phyloP scores from a whole-genome alignment of 2,888 invertebrate species.

The Drosophila neutralis region DNA sequence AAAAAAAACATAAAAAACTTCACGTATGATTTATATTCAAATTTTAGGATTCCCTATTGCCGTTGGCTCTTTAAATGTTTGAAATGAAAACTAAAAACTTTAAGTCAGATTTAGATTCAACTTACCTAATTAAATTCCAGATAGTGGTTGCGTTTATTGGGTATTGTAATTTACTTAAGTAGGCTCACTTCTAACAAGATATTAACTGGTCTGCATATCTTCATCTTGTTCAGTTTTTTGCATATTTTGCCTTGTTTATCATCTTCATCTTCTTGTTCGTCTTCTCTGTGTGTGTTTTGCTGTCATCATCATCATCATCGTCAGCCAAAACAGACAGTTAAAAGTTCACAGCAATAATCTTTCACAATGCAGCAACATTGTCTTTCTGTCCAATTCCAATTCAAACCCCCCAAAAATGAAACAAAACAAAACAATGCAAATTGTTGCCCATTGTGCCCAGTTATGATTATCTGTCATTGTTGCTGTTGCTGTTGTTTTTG shows the following conservation, averaged over 20 bases:
- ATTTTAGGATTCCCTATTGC: background rate
- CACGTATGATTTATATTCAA: background rate
- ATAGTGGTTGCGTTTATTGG: too few relatives aligned
- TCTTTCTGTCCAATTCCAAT: constrained; percentile 21
- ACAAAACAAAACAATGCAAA: constrained; percentile 55
- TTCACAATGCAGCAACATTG: constrained; percentile 63
- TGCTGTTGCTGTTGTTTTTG: constrained; percentile 29
- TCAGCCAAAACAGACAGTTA: constrained; percentile 32
- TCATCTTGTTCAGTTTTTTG: background rate
- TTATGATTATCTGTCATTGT: constrained; percentile 74
- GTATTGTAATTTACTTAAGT: background rate
- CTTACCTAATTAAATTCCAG: too few relatives aligned
- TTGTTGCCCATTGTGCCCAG: constrained; percentile 73
- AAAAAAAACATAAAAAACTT: background rate
- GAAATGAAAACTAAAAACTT: background rate
- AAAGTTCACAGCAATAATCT: constrained; percentile 69
- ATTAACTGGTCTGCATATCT: background rate
- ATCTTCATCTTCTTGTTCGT: background rate
- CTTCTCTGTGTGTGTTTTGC: background rate
- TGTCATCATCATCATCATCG: constrained; percentile 3
- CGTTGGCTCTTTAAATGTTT: background rate
- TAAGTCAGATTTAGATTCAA: background rate
- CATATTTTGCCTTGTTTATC: background rate
- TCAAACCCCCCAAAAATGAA: background rate
- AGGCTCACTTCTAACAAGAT: background rate